A percentile compares a stretch with the other conserved stretches of the same genome.
These are phyloP conservation scores for Sebastes schlegelii DNA, from an alignment of 2,113 vertebrate species.

Conservation along the genomic window DNA sequence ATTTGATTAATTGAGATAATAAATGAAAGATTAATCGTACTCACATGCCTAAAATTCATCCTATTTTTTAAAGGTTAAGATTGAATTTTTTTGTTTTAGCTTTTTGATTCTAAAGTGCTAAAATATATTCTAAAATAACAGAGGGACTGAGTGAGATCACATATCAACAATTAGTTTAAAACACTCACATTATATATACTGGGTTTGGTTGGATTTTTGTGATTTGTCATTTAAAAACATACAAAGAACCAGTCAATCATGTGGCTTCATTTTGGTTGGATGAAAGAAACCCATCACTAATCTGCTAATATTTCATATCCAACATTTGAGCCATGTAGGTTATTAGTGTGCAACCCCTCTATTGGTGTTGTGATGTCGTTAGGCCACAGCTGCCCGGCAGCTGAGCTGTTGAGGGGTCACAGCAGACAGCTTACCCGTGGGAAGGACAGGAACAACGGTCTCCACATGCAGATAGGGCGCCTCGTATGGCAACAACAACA, in stretches of 20 bases:
- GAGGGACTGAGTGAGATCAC: not conserved
- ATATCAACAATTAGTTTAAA: not conserved
- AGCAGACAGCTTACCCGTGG: constrained; percentile 25
- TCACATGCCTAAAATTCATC: not conserved
- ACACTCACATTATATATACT: not conserved
- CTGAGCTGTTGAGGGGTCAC: constrained; percentile 20
- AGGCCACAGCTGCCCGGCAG: constrained; percentile 39
- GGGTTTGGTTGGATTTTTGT: not conserved
- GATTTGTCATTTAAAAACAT: not conserved
- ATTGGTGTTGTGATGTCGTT: constrained; percentile 11
- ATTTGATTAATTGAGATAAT: not conserved
- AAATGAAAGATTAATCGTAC: not conserved
- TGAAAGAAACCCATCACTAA: not conserved
- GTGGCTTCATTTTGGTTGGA: not conserved
- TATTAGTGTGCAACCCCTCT: constrained; percentile 2
- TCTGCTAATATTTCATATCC: not conserved
- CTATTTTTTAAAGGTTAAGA: not conserved
- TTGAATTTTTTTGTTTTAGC: not conserved
- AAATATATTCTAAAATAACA: not conserved
- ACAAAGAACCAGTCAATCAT: not conserved
- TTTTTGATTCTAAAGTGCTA: not conserved
- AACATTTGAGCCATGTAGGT: not conserved
- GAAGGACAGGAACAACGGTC: constrained; percentile 19
- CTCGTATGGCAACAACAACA: constrained; percentile 8
- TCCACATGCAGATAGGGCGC: not conserved